Percentiles rank a stretch among this genome's conserved stretches.
Evolutionary conservation across 2,113 vertebrate species (phyloP).

Genomic region (Cranoglanis bouderius): DNA sequence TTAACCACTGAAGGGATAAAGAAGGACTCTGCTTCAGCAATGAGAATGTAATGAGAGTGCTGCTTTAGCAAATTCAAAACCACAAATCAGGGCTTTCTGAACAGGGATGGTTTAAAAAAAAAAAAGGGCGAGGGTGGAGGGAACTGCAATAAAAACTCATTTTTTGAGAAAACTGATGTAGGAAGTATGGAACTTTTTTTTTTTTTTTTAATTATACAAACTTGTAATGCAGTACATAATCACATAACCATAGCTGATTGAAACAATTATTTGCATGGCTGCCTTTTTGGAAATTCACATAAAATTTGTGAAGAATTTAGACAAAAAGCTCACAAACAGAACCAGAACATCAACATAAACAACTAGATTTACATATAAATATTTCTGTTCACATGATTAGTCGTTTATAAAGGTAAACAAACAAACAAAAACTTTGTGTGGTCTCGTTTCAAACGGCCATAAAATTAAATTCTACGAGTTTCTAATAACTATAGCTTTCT

Average conservation of each 20-base stretch:
- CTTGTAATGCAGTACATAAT: not conserved
- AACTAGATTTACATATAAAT: not conserved
- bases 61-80: not conserved
- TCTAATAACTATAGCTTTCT: slow-evolving; percentile 6
- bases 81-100: not conserved
- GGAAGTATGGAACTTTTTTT: not conserved
- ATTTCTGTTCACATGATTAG: slow-evolving; percentile 2
- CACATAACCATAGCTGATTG: not conserved
- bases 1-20: not conserved
- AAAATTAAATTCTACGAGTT: not conserved
- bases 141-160: not conserved
- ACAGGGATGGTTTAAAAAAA: not conserved
- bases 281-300: not conserved
- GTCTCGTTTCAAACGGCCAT: not conserved
- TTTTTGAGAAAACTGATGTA: not conserved
- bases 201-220: not conserved
- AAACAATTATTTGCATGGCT: not conserved
- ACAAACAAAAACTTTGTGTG: not conserved
- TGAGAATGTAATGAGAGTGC: not conserved
- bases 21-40: too few species aligned
- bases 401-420: not conserved
- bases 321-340: not conserved
- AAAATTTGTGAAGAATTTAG: not conserved
- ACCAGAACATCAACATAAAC: not conserved
- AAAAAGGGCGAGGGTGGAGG: not conserved